Conservation (phyloP, 1,140 invertebrate species). For the Dufourea novaeangliae region DNA sequence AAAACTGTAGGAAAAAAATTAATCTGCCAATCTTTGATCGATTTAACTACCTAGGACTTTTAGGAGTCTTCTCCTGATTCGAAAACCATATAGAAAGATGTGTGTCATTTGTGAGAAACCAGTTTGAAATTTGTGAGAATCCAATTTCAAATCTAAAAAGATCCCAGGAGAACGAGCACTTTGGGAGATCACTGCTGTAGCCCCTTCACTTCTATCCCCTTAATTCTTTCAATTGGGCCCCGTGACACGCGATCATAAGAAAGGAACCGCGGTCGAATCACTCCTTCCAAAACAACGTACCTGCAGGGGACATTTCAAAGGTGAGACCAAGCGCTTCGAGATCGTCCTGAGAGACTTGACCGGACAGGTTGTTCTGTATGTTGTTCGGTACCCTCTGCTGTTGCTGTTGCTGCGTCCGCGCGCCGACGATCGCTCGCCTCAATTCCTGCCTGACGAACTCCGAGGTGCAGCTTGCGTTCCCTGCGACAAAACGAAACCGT, state of each 20-base stretch:
- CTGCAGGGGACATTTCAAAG: constrained; percentile 86
- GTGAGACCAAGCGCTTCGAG: constrained; percentile 86
- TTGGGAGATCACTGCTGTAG: background rate
- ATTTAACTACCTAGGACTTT: too few species aligned
- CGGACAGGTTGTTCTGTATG: constrained; percentile 78
- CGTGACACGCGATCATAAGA: background rate
- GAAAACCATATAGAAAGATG: too few species aligned
- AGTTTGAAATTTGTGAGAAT: background rate
- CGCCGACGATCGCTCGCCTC: constrained; percentile 92
- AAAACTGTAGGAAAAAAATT: too few species aligned
- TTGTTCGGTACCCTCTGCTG: constrained; percentile 77
- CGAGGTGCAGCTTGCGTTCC: constrained; percentile 80
- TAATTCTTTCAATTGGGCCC: background rate
- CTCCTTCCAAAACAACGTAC: constrained; percentile 75
- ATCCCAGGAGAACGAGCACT: background rate
- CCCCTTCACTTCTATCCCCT: background rate
- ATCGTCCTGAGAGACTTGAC: constrained; percentile 83
- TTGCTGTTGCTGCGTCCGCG: constrained; percentile 85
- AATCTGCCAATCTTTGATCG: too few species aligned
- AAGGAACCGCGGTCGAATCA: background rate
- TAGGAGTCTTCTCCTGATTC: too few species aligned
- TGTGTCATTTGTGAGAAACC: too few species aligned
- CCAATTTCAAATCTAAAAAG: background rate
- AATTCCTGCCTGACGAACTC: constrained; percentile 95
- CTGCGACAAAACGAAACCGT: constrained; percentile 65